phyloP scores from a whole-genome alignment of 2,113 vertebrate species.

The Apodemus sylvaticus region DNA sequence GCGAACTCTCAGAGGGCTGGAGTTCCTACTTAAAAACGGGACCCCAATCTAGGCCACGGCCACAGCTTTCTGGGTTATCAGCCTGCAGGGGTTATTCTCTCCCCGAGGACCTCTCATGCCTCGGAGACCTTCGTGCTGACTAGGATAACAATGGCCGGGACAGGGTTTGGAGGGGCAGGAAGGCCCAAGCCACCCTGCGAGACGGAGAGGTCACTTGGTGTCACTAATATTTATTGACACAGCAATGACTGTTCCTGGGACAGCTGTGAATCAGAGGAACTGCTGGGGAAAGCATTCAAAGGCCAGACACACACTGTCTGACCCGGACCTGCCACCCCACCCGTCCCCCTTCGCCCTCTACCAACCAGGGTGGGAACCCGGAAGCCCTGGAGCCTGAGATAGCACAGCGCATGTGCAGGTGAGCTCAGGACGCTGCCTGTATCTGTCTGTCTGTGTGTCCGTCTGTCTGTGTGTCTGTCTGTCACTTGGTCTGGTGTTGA shows the following conservation, averaged over 20 bases:
- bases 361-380: not conserved
- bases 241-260: conserved; percentile 74
- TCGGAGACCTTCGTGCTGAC: not conserved
- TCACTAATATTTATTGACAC: conserved; percentile 78
- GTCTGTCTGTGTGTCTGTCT: not conserved
- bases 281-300: conserved; percentile 67
- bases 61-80: not conserved
- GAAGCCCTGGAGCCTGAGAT: not conserved
- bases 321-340: not conserved
- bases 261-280: conserved; percentile 80
- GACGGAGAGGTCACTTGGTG: conserved; percentile 73
- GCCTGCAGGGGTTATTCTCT: not conserved
- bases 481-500: accelerated
- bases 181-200: conserved; percentile 56
- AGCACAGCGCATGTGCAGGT: accelerated
- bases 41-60: not conserved
- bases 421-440: not conserved
- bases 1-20: not conserved
- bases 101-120: not conserved
- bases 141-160: conserved; percentile 37
- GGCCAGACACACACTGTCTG: conserved; percentile 73
- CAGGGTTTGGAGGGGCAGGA: conserved; percentile 67
- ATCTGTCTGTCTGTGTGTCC: not conserved
- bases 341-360: not conserved
- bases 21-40: too few species aligned